These are phyloP conservation scores for Drosophila arizonae DNA, from an alignment of 1,140 invertebrate genomes.

Conservation along the genomic window DNA sequence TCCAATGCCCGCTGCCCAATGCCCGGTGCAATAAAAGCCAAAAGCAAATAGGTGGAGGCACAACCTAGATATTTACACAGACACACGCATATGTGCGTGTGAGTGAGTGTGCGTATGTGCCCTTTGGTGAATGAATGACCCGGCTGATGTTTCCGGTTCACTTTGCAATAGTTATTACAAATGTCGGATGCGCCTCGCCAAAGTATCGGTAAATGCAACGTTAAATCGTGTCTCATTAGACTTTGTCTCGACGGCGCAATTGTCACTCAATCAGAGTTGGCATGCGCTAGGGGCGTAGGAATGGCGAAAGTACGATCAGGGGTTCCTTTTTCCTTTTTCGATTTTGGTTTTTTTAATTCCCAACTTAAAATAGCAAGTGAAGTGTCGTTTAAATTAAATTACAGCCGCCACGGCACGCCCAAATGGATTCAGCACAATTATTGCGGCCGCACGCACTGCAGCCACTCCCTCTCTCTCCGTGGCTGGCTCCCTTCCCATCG, in stretches of 20 bases:
- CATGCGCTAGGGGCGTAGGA: slow-evolving; percentile 19
- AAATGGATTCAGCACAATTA: slow-evolving; percentile 48
- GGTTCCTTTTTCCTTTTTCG: slow-evolving; percentile 11
- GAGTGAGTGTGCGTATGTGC: slow-evolving; percentile 17
- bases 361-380: slow-evolving; percentile 63
- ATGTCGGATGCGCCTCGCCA: slow-evolving; percentile 38
- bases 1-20: slow-evolving; percentile 16
- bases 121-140: slow-evolving; percentile 36
- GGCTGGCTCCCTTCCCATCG: background rate
- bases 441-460: slow-evolving; percentile 44
- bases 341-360: slow-evolving; percentile 46
- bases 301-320: background rate
- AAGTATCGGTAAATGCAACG: slow-evolving; percentile 45
- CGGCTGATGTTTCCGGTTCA: slow-evolving; percentile 70
- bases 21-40: slow-evolving; percentile 69
- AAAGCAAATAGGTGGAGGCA: slow-evolving; percentile 68
- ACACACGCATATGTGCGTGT: background rate
- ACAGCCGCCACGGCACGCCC: slow-evolving; percentile 69
- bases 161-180: slow-evolving; percentile 77
- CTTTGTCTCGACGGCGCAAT: slow-evolving; percentile 30
- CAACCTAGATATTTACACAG: slow-evolving; percentile 45
- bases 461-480: background rate
- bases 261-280: slow-evolving; percentile 47
- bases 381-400: slow-evolving; percentile 80
- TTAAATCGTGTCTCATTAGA: slow-evolving; percentile 72